Conservation (phyloP, 2,113 vertebrate species). For the Lanius ludovicianus region DNA sequence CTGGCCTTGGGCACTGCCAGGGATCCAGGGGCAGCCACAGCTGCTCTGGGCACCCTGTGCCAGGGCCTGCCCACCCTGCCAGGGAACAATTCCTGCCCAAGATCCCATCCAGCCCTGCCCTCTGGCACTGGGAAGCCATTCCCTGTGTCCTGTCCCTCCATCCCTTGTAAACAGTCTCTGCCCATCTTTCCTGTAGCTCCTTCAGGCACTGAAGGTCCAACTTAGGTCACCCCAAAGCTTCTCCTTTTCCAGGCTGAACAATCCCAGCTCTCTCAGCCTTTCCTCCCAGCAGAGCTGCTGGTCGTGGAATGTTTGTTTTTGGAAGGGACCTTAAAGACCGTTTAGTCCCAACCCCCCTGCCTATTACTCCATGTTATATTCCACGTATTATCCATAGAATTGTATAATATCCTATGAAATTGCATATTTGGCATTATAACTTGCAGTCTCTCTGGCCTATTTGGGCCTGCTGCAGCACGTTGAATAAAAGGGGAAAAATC, state of each 20-base stretch:
- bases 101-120: fast-evolving
- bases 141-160: neutral
- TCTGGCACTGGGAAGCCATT: neutral
- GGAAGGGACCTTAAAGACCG: neutral
- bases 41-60: fast-evolving
- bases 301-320: neutral
- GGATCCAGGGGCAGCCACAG: neutral
- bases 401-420: neutral
- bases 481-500: neutral
- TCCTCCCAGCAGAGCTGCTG: neutral
- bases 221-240: neutral
- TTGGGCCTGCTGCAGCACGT: neutral
- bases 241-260: neutral
- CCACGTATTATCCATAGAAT: neutral
- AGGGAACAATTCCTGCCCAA: neutral
- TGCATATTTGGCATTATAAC: fast-evolving
- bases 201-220: neutral
- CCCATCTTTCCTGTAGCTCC: neutral
- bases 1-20: neutral
- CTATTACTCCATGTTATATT: neutral
- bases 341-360: neutral
- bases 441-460: fast-evolving
- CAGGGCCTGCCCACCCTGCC: fast-evolving
- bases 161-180: fast-evolving
- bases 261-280: neutral